These are phyloP conservation scores for Dipodomys ordii DNA, from an alignment of 2,113 vertebrate genomes.

Conservation along the genomic window DNA sequence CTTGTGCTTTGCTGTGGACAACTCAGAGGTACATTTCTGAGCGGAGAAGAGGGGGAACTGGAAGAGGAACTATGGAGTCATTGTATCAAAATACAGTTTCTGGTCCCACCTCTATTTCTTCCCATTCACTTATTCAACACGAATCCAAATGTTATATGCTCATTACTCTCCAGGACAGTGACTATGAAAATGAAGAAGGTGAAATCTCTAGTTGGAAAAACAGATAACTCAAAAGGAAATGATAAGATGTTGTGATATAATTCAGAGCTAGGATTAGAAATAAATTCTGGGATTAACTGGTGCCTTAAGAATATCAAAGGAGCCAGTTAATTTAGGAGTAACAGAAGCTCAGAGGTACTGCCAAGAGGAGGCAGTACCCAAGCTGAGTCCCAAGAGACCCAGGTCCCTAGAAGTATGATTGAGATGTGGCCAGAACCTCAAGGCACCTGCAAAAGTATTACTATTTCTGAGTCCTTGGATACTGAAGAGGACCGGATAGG, in stretches of 20 bases:
- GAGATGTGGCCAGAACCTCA: background rate
- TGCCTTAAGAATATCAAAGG: background rate
- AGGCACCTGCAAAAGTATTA: no score
- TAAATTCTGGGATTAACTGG: background rate
- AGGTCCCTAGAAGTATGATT: background rate
- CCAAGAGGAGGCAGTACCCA: no score
- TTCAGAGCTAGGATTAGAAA: background rate
- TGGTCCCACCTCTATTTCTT: background rate
- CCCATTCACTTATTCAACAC: background rate
- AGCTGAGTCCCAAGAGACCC: background rate
- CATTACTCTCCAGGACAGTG: background rate
- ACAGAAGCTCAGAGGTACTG: background rate
- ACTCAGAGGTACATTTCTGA: background rate
- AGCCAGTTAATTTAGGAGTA: background rate
- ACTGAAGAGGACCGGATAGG: background rate
- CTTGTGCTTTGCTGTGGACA: background rate
- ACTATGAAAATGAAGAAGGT: background rate
- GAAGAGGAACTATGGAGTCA: background rate
- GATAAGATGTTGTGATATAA: background rate
- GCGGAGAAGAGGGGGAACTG: background rate
- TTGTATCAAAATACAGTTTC: background rate
- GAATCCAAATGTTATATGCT: background rate
- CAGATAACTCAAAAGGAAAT: background rate
- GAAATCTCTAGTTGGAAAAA: conserved; percentile 13
- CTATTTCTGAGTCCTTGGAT: background rate